Conservation (phyloP, 2,797 vertebrate species). For the Hafferia zeledoni region DNA sequence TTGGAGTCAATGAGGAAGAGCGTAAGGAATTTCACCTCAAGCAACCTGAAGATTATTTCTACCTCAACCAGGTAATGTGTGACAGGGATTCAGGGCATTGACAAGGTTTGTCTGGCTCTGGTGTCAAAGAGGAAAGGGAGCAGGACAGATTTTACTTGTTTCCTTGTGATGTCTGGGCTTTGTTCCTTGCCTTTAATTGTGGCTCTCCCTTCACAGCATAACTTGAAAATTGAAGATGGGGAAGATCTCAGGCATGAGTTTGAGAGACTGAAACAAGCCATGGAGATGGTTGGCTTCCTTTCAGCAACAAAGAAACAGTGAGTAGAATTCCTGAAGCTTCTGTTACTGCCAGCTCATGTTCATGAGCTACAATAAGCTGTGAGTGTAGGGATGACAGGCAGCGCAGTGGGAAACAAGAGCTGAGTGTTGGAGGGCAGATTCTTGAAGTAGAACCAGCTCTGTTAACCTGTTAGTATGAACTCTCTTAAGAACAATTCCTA, state of each 20-base stretch:
- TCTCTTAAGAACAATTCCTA: background rate
- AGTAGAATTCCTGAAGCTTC: constrained; percentile 49
- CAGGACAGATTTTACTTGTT: background rate
- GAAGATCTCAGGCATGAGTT: constrained; percentile 96
- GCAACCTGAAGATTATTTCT: constrained; percentile 96
- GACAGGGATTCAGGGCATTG: background rate
- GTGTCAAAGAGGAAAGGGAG: background rate
- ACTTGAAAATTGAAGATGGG: constrained; percentile 97
- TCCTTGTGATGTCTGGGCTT: background rate
- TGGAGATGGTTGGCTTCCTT: constrained; percentile 99
- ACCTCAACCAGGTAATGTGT: constrained; percentile 95
- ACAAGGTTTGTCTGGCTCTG: background rate
- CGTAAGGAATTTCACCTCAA: constrained; percentile 92
- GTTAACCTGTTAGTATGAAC: background rate
- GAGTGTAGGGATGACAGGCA: background rate
- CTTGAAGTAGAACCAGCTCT: background rate
- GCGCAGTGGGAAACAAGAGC: background rate
- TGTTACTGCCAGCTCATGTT: background rate
- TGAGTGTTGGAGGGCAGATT: background rate
- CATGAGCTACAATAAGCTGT: background rate
- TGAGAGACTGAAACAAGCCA: constrained; percentile 96
- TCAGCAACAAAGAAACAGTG: constrained; percentile 94
- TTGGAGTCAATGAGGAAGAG: constrained; percentile 91
- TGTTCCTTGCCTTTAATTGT: background rate
- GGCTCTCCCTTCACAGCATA: constrained; percentile 80